Conservation (phyloP, 2,888 invertebrate genomes). For the Agriopis aurantiaria region DNA sequence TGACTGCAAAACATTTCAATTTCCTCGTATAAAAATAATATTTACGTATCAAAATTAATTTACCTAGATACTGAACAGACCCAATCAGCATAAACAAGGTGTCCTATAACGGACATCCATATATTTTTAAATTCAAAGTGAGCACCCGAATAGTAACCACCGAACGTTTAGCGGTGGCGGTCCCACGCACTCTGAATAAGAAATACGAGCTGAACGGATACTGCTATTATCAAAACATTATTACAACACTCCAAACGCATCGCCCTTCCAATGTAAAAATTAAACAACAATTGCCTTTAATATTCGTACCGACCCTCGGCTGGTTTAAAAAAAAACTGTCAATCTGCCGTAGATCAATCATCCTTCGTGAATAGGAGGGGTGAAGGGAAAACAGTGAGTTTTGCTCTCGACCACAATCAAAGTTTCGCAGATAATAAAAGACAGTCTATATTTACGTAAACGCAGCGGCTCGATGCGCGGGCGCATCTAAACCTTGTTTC, state of each 20-base stretch:
- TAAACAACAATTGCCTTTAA: slow-evolving; percentile 87
- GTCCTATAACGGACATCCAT: slow-evolving; percentile 64
- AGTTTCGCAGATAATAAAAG: slow-evolving; percentile 81
- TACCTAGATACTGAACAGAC: background rate
- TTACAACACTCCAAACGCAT: slow-evolving; percentile 84
- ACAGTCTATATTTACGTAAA: slow-evolving; percentile 83
- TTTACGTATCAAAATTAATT: background rate
- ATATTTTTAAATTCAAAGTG: slow-evolving; percentile 67
- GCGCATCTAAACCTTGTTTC: slow-evolving; percentile 73
- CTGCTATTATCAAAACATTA: slow-evolving; percentile 86
- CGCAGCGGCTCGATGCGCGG: slow-evolving; percentile 76
- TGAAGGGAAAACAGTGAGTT: slow-evolving; percentile 57
- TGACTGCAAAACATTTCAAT: background rate
- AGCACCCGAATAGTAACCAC: slow-evolving; percentile 59
- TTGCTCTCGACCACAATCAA: slow-evolving; percentile 72
- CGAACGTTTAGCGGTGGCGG: slow-evolving; percentile 40
- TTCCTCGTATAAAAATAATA: background rate
- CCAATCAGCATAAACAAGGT: slow-evolving; percentile 64
- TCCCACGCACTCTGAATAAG: slow-evolving; percentile 86
- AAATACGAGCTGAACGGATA: slow-evolving; percentile 85
- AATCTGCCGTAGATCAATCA: slow-evolving; percentile 86
- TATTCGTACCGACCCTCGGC: slow-evolving; percentile 79
- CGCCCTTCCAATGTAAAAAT: slow-evolving; percentile 84
- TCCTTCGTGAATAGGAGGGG: slow-evolving; percentile 81
- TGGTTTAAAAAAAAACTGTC: slow-evolving; percentile 85